Percentiles rank a stretch among this genome's conserved stretches.
These are phyloP conservation scores for Xylota segnis DNA, from an alignment of 2,888 invertebrate species.

Conservation along the genomic window DNA sequence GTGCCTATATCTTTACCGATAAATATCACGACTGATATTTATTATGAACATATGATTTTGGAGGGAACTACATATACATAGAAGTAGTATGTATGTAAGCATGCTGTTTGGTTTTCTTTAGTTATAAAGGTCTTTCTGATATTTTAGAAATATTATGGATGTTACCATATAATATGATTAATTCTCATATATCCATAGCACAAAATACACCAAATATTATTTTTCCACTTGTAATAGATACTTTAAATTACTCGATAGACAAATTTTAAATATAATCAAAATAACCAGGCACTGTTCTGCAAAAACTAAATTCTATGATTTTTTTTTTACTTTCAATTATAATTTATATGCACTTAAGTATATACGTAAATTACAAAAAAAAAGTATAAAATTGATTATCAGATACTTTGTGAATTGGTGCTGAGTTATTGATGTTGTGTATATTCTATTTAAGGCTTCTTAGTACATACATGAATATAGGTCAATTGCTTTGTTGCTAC, in stretches of 20 bases:
- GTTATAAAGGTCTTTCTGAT: not conserved
- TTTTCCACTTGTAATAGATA: too few species aligned
- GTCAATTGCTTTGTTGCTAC: slow-evolving; percentile 15
- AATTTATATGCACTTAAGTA: too few species aligned
- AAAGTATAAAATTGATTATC: not conserved
- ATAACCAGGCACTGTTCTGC: too few species aligned
- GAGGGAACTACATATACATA: not conserved
- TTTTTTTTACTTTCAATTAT: too few species aligned
- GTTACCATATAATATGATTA: not conserved
- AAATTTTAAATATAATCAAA: too few species aligned
- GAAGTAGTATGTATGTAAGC: not conserved
- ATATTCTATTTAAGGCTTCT: slow-evolving; percentile 15
- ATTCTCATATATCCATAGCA: not conserved
- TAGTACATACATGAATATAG: not conserved
- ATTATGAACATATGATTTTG: not conserved
- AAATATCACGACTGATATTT: not conserved
- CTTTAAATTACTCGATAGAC: too few species aligned
- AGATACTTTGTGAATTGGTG: not conserved
- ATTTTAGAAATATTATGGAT: not conserved
- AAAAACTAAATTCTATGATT: too few species aligned
- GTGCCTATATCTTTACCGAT: not conserved
- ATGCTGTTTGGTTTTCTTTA: not conserved
- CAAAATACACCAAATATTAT: not conserved
- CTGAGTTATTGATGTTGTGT: not conserved
- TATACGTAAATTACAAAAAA: not conserved